phyloP scores from a whole-genome alignment of 2,888 invertebrate genomes.

The Ditylenchus weischeri region DNA sequence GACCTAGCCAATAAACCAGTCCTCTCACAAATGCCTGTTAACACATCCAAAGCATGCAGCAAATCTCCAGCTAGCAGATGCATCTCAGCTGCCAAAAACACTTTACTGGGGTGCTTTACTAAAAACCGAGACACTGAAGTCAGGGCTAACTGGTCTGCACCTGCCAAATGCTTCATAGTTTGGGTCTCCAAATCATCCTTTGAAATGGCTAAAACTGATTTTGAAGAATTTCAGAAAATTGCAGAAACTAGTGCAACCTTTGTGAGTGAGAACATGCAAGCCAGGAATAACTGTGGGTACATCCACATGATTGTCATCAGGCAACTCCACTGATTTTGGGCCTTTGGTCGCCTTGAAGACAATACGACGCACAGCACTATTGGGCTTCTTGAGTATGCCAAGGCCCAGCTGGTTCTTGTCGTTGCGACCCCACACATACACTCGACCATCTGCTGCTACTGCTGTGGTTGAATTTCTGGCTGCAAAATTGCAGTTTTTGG shows the following conservation, averaged over 20 bases:
- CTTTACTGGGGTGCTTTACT: constrained; percentile 24
- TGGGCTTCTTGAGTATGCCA: constrained; percentile 12
- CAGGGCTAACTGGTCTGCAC: constrained; percentile 29
- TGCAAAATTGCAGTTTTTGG: constrained; percentile 35
- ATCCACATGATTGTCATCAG: constrained; percentile 15
- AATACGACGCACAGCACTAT: constrained; percentile 17
- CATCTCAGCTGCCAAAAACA: constrained; percentile 14
- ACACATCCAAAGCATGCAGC: constrained; percentile 11
- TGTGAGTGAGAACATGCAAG: constrained; percentile 10
- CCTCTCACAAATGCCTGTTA: constrained; percentile 5
- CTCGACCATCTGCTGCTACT: constrained; percentile 37
- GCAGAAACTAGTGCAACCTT: neutral
- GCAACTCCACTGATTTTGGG: constrained; percentile 28
- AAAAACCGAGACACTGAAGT: constrained; percentile 29
- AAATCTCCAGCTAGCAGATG: constrained; percentile 9
- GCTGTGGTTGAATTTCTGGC: constrained; percentile 49
- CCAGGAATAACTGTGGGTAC: constrained; percentile 8
- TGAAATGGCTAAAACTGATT: constrained; percentile 11
- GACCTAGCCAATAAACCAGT: neutral
- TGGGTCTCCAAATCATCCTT: constrained; percentile 13
- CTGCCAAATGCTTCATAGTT: constrained; percentile 7
- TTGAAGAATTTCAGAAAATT: neutral
- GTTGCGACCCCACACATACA: constrained; percentile 51
- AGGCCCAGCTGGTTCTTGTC: constrained; percentile 44
- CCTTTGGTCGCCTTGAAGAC: constrained; percentile 18